Percentiles rank a stretch among this genome's conserved stretches.
Evolutionary conservation across 2,797 vertebrate genomes (phyloP).

Genomic region (Sandelia bainsii): DNA sequence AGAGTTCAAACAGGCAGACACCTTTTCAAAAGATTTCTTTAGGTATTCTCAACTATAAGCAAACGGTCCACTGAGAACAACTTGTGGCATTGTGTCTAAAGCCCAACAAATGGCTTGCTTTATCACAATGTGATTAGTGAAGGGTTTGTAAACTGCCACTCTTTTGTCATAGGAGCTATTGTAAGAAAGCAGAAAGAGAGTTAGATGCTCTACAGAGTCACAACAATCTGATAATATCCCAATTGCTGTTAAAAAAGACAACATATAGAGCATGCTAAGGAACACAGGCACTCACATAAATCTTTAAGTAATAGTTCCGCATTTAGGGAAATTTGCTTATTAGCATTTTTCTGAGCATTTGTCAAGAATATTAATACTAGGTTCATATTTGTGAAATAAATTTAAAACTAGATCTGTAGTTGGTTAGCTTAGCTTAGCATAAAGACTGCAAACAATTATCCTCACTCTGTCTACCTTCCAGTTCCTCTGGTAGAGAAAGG

Average conservation of each 20-base stretch:
- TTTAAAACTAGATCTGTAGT: background rate
- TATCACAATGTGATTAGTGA: slow-evolving; percentile 48
- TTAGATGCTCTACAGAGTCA: slow-evolving; percentile 6
- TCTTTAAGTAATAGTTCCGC: slow-evolving; percentile 26
- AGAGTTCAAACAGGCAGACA: slow-evolving; percentile 39
- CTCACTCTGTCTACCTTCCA: background rate
- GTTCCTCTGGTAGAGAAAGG: background rate
- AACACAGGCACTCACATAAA: slow-evolving; percentile 9
- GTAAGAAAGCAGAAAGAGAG: slow-evolving; percentile 12
- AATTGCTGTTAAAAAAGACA: slow-evolving; percentile 1
- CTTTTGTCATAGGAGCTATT: slow-evolving; percentile 22
- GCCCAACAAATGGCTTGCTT: slow-evolving; percentile 42
- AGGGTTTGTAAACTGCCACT: slow-evolving; percentile 41
- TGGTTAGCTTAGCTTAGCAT: slow-evolving; percentile 2
- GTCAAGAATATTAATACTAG: slow-evolving; percentile 2
- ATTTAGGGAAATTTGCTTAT: background rate
- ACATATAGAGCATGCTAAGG: background rate
- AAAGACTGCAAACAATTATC: background rate
- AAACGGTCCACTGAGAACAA: slow-evolving; percentile 50
- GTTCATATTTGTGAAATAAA: slow-evolving; percentile 2
- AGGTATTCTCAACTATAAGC: slow-evolving; percentile 45
- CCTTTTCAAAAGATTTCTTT: slow-evolving; percentile 50
- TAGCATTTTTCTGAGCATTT: background rate
- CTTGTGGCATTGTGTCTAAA: slow-evolving; percentile 50
- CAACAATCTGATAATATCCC: slow-evolving; percentile 21